Evolutionary conservation across 2,888 invertebrate genomes (phyloP).

Genomic region (Eretmocerus hayati): DNA sequence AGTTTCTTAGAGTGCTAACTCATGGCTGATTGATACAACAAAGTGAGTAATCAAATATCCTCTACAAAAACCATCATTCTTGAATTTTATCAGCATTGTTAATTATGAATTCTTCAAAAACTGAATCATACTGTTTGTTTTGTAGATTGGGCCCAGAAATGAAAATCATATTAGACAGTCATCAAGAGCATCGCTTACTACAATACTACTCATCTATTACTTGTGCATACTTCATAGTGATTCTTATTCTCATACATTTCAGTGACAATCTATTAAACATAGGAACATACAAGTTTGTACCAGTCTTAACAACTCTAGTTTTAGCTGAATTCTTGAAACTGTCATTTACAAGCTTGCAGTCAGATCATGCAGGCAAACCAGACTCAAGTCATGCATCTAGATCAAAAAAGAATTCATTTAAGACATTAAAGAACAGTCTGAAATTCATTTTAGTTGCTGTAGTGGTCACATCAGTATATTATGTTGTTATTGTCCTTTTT

Average conservation of each 20-base stretch:
- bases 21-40: too few relatives aligned
- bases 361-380: conserved; percentile 28
- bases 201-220: conserved; percentile 53
- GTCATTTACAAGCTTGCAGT: conserved; percentile 34
- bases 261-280: conserved; percentile 56
- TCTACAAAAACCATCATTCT: too few relatives aligned
- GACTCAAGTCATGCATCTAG: conserved; percentile 41
- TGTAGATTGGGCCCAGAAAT: conserved; percentile 2
- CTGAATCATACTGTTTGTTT: too few relatives aligned
- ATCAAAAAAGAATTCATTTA: conserved; percentile 46
- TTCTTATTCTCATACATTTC: conserved; percentile 53
- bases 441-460: conserved; percentile 50
- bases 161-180: conserved; percentile 27
- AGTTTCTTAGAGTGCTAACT: too few relatives aligned
- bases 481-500: conserved; percentile 58
- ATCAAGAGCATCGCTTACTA: conserved; percentile 33
- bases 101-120: too few relatives aligned
- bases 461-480: conserved; percentile 51
- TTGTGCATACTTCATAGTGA: conserved; percentile 57
- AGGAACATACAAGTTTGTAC: conserved; percentile 51
- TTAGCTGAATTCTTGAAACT: conserved; percentile 54
- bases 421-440: conserved; percentile 48
- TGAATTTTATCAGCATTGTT: too few relatives aligned
- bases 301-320: conserved; percentile 41
- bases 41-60: too few relatives aligned